These are phyloP conservation scores for Anneissia japonica DNA, from an alignment of 35 echinoderm and acorn worm species.

Conservation along the genomic window DNA sequence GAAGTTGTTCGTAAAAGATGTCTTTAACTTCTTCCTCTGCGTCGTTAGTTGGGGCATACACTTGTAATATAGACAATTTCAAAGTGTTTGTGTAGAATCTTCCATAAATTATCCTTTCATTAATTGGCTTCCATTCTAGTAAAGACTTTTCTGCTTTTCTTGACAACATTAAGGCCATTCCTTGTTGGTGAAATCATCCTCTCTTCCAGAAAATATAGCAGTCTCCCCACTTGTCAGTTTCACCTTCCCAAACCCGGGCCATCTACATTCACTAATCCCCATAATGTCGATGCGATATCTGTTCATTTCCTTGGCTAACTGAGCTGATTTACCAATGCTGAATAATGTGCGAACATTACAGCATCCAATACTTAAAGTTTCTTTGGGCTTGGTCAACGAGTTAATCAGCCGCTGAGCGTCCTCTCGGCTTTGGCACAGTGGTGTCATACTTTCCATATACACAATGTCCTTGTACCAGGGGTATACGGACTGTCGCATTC, in stretches of 20 bases:
- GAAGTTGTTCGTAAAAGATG: constrained; percentile 27
- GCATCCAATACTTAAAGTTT: not conserved
- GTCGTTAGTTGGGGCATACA: constrained; percentile 36
- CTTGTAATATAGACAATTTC: not conserved
- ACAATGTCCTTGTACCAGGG: not conserved
- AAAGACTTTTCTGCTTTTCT: no score
- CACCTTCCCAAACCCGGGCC: not conserved
- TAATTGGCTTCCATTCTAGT: no score
- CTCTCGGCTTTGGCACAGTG: constrained; percentile 16
- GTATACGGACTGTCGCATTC: constrained; percentile 6
- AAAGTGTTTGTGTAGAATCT: no score
- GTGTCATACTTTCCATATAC: constrained; percentile 13
- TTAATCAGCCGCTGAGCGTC: not conserved
- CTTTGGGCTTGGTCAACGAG: constrained; percentile 10
- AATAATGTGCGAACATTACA: no score
- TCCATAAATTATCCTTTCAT: not conserved
- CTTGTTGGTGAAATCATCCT: not conserved
- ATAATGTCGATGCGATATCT: not conserved
- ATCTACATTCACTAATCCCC: not conserved
- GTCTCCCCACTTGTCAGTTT: not conserved
- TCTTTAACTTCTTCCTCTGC: constrained; percentile 15
- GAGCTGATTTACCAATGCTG: no score
- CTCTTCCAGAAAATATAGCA: no score
- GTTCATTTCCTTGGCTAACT: no score
- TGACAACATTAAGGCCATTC: no score